Conservation (phyloP, 1,140 invertebrate genomes). For the Batillaria attramentaria region DNA sequence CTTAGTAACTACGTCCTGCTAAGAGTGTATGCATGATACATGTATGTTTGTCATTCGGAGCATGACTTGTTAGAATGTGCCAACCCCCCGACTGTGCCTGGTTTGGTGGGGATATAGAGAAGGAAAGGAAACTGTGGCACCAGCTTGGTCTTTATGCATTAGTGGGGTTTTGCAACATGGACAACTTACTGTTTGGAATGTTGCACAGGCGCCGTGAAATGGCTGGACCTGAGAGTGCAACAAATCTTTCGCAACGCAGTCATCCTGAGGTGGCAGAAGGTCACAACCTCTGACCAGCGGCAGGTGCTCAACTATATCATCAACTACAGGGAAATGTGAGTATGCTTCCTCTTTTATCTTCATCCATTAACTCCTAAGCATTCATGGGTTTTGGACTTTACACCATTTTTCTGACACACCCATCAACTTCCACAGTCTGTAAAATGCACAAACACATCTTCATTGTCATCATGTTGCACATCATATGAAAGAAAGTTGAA, state of each 20-base stretch:
- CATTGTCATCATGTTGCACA: background rate
- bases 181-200: too few relatives aligned
- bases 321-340: conserved; percentile 81
- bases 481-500: too few relatives aligned
- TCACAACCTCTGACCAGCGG: conserved; percentile 78
- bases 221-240: conserved; percentile 46
- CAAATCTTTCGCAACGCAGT: conserved; percentile 61
- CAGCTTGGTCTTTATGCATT: too few relatives aligned
- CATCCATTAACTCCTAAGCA: background rate
- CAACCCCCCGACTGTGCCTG: too few relatives aligned
- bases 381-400: background rate
- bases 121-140: too few relatives aligned
- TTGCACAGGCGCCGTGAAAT: conserved; percentile 52
- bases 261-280: conserved; percentile 79
- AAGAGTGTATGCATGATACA: too few relatives aligned
- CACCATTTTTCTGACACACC: background rate
- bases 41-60: too few relatives aligned
- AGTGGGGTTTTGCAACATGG: too few relatives aligned
- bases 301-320: conserved; percentile 87
- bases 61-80: too few relatives aligned
- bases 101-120: too few relatives aligned
- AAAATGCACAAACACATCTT: background rate
- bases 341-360: conserved; percentile 26
- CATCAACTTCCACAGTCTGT: too few relatives aligned
- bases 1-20: too few relatives aligned